Evolutionary conservation across 2,113 vertebrate genomes (phyloP).

Genomic region (Trematocara nigrifrons): DNA sequence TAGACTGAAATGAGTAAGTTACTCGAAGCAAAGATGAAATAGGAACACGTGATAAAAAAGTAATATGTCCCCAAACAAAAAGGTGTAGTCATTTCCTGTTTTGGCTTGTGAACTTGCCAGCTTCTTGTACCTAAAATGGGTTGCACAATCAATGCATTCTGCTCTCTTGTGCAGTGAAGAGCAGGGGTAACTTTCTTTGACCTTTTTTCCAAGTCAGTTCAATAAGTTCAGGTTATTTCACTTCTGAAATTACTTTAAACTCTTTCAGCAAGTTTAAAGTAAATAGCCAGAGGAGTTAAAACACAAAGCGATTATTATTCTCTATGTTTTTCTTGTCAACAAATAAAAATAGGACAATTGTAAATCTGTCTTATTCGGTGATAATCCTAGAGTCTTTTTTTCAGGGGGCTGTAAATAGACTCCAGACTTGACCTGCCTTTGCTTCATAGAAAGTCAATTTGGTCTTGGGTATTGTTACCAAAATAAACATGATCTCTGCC

Average conservation of each 20-base stretch:
- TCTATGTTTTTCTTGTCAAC: background rate
- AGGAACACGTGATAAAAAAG: background rate
- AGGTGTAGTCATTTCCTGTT: conserved; percentile 7
- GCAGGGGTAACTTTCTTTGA: background rate
- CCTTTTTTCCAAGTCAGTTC: background rate
- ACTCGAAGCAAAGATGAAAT: background rate
- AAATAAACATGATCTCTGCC: background rate
- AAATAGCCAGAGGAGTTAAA: background rate
- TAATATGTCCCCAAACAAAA: background rate
- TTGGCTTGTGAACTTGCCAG: background rate
- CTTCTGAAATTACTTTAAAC: background rate
- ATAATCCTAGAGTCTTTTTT: background rate
- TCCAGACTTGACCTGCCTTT: background rate
- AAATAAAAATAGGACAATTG: background rate
- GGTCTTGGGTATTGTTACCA: background rate
- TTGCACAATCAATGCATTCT: background rate
- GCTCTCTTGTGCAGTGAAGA: background rate
- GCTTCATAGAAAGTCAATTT: background rate
- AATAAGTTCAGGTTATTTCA: background rate
- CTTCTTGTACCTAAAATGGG: background rate
- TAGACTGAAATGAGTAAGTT: background rate
- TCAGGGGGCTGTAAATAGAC: background rate
- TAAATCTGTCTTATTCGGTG: background rate
- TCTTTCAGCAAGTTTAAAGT: background rate
- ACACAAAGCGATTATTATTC: background rate